A percentile compares a stretch with the other conserved stretches of the same genome.
Evolutionary conservation across 2,113 vertebrate genomes (phyloP).

Genomic region (Notarius quadriscutis): DNA sequence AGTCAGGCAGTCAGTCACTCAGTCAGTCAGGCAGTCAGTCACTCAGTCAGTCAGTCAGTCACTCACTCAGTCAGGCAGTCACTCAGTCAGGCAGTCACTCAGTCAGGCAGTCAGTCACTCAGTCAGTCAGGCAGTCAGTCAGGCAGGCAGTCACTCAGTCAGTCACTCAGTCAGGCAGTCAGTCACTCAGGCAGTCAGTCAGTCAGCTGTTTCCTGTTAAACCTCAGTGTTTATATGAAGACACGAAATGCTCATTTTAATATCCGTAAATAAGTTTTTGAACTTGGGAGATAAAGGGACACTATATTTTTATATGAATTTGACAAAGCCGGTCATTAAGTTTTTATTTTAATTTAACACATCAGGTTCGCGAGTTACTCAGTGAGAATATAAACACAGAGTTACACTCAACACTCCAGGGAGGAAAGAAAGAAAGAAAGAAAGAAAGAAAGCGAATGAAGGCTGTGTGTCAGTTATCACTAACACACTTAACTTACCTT

Average conservation of each 20-base stretch:
- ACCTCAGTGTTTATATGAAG: not conserved
- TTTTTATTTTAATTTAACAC: not conserved
- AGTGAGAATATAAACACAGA: not conserved
- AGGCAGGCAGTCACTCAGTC: no score
- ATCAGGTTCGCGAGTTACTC: not conserved
- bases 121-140: no score
- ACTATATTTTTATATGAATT: not conserved
- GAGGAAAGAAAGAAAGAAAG: no score
- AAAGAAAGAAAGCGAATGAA: not conserved
- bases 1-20: no score
- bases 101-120: no score
- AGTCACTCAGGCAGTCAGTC: not conserved
- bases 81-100: no score
- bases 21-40: no score
- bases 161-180: no score
- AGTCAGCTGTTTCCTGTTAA: not conserved
- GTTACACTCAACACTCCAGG: no score
- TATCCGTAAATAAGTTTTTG: not conserved
- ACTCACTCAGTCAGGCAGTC: no score
- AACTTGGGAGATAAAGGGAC: not conserved
- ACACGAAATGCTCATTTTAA: not conserved
- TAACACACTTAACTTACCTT: not conserved
- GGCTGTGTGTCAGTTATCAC: not conserved
- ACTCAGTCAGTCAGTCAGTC: no score
- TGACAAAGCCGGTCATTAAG: not conserved